These are phyloP conservation scores for Calyptomena viridis DNA, from an alignment of 2,113 vertebrate species.

Conservation along the genomic window DNA sequence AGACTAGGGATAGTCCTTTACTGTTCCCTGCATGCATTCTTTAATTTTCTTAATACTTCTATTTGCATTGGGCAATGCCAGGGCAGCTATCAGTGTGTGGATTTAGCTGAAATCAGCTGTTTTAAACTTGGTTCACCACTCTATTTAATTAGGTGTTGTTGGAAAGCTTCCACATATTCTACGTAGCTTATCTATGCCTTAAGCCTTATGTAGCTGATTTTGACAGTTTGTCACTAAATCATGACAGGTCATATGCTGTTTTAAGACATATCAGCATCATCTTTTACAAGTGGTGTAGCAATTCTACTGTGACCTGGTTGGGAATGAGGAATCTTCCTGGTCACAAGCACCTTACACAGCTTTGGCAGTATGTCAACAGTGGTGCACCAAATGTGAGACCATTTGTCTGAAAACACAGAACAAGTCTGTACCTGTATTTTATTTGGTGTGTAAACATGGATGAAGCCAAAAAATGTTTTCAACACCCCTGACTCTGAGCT, in stretches of 20 bases:
- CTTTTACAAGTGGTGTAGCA: neutral
- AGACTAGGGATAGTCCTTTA: neutral
- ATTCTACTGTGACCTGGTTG: neutral
- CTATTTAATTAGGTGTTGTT: neutral
- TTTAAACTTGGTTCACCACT: neutral
- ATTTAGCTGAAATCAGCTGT: slow-evolving; percentile 8
- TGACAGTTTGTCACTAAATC: neutral
- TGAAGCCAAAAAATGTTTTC: neutral
- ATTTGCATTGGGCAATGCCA: neutral
- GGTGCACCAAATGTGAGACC: neutral
- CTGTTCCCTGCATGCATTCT: neutral
- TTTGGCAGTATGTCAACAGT: neutral
- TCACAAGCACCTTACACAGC: neutral
- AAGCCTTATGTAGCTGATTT: neutral
- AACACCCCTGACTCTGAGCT: neutral
- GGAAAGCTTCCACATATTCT: neutral
- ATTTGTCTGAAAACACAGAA: neutral
- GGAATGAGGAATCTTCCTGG: neutral
- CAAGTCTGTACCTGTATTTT: neutral
- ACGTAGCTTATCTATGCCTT: neutral
- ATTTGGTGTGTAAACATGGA: neutral
- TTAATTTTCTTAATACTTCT: neutral
- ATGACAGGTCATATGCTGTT: neutral
- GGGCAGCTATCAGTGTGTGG: neutral
- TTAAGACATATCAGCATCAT: neutral